Evolutionary conservation across 92 coral and sea anemone genomes (phyloP), one percentile per base, ranked within the genome.

Genomic region (Montipora capitata): DNA sequence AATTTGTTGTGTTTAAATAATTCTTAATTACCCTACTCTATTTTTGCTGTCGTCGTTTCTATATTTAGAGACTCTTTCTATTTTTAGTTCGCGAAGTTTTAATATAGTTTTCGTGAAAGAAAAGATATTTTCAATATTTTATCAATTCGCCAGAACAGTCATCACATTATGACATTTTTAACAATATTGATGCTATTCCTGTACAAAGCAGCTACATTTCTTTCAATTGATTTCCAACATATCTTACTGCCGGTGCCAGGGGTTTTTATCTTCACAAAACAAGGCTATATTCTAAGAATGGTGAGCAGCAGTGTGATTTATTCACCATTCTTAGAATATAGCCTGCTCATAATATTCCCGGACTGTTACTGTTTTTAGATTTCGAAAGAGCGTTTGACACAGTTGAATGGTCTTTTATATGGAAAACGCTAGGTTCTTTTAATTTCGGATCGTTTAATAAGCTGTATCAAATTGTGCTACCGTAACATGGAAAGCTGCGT

Each of bases 1-100:
- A 54, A 70, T 17, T 15, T 39, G 20, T 56, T 38, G 13, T 39
- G 40, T 67, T 79, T 35, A 70, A 82, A 80, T 52, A 82, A 82
- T 82, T 82, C 78, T 69, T 82, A 69, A 82, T 69, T 41, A 67
- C 27, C 38, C 56, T 69, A 13, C 56, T 82, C 86, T 82, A 82
- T 52, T 82, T 82, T 70, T 70, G 41, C 52, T 56, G 15, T 59
- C 68, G 20, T 67, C 70, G 68, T 70, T 82, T 70, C 78, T 72
- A 69, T 69, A 69, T 57, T 54, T 71, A 14, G 51, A 51, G 35
- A 38, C 20, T 10, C 45, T 82, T 56, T 39, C 86, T 82, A 82
- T 82, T 82, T 70, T 79, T 64, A 79, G 84, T 16, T 64, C 64
- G 16, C 39, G 63, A 27, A 77, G 56, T 40, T 40, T 3, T 45